Base-by-base conservation (phyloP, 2,888 invertebrate species). In the Chelonus formosanus region DNA sequence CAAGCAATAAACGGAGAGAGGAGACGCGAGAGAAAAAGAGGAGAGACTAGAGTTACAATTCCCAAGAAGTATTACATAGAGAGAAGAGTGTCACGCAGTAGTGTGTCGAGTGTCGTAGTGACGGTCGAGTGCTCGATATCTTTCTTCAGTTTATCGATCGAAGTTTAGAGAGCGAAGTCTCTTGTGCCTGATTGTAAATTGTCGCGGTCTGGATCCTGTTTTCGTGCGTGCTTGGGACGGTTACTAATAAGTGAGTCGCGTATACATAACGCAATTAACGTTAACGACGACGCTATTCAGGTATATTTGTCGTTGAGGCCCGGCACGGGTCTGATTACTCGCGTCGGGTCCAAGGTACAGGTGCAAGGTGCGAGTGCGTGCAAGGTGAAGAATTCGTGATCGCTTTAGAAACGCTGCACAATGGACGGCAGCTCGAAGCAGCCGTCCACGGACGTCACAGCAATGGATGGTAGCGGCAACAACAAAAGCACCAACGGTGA, bases 401-500 rank as follows among this genome's bases (percentile, higher is more conserved):
- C 44, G 65, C 50, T 53, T 50, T 61, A 31, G 44, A 53, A 59
- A 45, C 47, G 48, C 57, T 47, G 55, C 47, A 71, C 70, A 65
- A 80, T 80, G 80, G 78, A 80, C 74, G 78, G 76, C 67, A 77
- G 72, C 69, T 72, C 78, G 67, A 74, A 73, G 54, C 73, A 76
- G 68, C 74, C 76, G 70, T 73, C 74, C 68, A 70, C 77, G 62
- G 78, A 79, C 73, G 71, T 75, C 66, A 73, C 74, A 70, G 74
- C 78, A 63, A 75, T 76, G 73, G 76, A 73, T 52, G 65, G 66
- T 56, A 73, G 71, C 54, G 72, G 74, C 43, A 76, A 73, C 55
- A 73, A 76, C 57, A 72, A 70, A 52, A 6, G 36, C 44, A 55
- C 50, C 64, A 8, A 55, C 54, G 54, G 63, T 53, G 40, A 32